Evolutionary conservation across 2,113 vertebrate genomes (phyloP).

Genomic region (Arizona elegans): DNA sequence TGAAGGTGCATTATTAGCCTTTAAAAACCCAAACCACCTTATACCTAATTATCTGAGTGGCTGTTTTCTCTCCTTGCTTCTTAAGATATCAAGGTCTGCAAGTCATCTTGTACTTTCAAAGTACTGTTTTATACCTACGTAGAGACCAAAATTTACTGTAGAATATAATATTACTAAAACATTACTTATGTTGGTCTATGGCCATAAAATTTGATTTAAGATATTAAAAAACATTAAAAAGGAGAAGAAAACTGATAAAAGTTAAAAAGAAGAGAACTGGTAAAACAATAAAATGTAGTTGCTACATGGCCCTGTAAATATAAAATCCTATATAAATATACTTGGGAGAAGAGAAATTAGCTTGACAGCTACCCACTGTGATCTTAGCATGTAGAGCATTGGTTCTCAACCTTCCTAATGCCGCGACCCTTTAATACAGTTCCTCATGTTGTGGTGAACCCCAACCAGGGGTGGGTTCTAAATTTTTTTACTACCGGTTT

Average conservation of each 20-base stretch:
- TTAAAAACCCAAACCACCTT: background rate
- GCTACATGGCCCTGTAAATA: background rate
- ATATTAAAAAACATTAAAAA: background rate
- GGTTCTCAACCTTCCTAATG: too few relatives aligned
- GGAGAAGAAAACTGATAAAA: background rate
- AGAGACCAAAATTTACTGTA: background rate
- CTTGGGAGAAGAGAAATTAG: background rate
- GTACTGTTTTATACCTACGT: background rate
- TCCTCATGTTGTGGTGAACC: too few relatives aligned
- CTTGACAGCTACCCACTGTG: background rate
- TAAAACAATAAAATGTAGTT: background rate
- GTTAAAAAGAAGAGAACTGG: too few relatives aligned
- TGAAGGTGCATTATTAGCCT: background rate
- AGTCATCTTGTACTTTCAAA: background rate
- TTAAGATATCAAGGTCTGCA: background rate
- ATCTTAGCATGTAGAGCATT: background rate
- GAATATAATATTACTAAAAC: background rate
- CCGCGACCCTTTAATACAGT: too few relatives aligned
- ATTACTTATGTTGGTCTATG: background rate
- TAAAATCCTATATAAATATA: background rate
- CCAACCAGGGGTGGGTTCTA: too few relatives aligned
- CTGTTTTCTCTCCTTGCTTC: background rate
- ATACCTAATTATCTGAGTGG: background rate
- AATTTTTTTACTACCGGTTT: too few relatives aligned
- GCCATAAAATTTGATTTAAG: background rate